Evolutionary conservation across 2,797 vertebrate species (phyloP).

Genomic region (Gastrophryne carolinensis): DNA sequence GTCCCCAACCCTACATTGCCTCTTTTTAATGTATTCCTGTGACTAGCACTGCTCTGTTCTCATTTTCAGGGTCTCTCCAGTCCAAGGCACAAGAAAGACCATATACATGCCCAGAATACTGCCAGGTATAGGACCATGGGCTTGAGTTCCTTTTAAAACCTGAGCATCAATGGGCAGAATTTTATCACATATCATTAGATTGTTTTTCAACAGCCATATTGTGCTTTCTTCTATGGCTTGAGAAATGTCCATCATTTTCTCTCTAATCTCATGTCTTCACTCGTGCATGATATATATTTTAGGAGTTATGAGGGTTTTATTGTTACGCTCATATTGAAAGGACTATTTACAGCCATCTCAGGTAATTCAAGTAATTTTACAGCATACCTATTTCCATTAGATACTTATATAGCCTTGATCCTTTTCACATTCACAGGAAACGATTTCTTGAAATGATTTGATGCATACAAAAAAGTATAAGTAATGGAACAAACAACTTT

Average conservation of each 20-base stretch:
- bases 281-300: background rate
- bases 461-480: background rate
- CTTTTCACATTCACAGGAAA: background rate
- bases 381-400: conserved; percentile 4
- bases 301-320: background rate
- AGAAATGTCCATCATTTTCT: background rate
- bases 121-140: no score
- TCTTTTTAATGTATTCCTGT: no score
- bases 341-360: background rate
- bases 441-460: background rate
- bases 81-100: no score
- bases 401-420: background rate
- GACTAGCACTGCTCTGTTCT: no score
- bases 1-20: no score
- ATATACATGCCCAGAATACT: no score
- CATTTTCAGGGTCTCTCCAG: no score
- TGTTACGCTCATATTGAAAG: background rate
- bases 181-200: background rate
- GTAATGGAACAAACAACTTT: background rate
- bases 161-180: no score
- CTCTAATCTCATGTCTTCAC: background rate
- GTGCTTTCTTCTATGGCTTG: background rate
- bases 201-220: background rate
- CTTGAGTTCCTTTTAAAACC: no score
- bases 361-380: background rate